Base-by-base conservation (phyloP, 2,888 invertebrate genomes). In the Drosophila quinaria region DNA sequence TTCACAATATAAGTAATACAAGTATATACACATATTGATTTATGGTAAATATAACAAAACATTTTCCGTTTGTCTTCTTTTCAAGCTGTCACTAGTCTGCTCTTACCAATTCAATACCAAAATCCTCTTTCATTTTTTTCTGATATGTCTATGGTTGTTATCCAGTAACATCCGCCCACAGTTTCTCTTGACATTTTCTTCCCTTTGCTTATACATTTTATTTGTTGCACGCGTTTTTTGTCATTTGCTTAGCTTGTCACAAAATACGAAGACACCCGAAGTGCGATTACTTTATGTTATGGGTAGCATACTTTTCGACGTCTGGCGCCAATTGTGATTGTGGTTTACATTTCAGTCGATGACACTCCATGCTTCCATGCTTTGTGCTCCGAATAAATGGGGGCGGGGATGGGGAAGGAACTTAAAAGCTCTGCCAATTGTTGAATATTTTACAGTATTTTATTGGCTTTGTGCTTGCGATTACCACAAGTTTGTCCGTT, bases 391-490 rank as follows among this genome's bases (percentile, higher is more conserved):
- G 1, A 10, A 10, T 19, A 13, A 35, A 8, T 3, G 11, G 13
- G 33, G 17, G 1, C 3, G 25, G 25, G 25, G 3, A 9, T 42
- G 42, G 41, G 19, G 64, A 44, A 13, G 70, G 52, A 37, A 50
- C 71, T 80, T 84, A 82, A 84, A 76, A 84, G 79, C 80, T 79
- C 77, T 77, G 81, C 71, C 85, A 83, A 83, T 83, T 83, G 83
- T 82, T 83, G 77, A 82, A 83, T 83, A 82, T 85, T 85, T 81
- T 82, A 85, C 79, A 82, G 56, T 68, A 79, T 78, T 76, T 79
- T 82, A 85, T 85, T 83, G 63, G 80, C 82, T 70, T 82, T 68
- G 61, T 44, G 67, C 62, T 54, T 15, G 46, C 58, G 75, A 68
- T 75, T 72, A 68, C 56, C 56, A 29, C 58, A 54, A 58, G 25